Evolutionary conservation across 1,140 invertebrate species (phyloP), one percentile per base, ranked within the genome.

Genomic region (Chlorops oryzae): DNA sequence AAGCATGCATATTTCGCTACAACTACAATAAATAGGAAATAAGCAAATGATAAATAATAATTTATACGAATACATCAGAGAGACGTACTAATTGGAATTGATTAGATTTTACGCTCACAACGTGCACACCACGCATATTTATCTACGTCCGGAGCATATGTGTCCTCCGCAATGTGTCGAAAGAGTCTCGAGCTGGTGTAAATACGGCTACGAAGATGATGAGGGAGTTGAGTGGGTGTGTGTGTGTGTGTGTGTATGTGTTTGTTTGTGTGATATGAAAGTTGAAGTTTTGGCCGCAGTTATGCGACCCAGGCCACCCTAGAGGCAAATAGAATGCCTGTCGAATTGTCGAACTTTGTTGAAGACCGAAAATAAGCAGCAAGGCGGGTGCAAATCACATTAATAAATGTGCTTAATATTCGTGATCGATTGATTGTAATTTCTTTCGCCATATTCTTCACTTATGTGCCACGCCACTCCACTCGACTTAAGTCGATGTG

Each of bases 31-130:
- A 63, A 62, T 65, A 65, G 54, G 47, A 56, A 62, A 62, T 64
- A 64, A 45, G 48, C 58, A 60, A 63, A 67, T 67, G 63, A 67
- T 67, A 64, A 67, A 67, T 67, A 67, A 65, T 67, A 67, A 67
- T 67, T 67, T 61, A 38, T 47, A 45, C 50, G 57, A 65, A 67
- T 67, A 61, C 64, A 67, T 67, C 64, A 62, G 64, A 67, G 64
- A 59, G 65, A 60, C 47, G 64, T 57, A 46, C 62, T 67, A 67
- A 67, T 67, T 67, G 65, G 65, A 67, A 67, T 67, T 67, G 65
- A 67, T 67, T 67, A 67, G 60, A 51, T 51, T 22, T 25, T 20
- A 20, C 18, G 40, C 40, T 42, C 24, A 17, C 48, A 43, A 13
- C 32, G 32, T 27, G 63, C 63, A 66, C 63, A 63, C 66, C 58